Base-by-base conservation (phyloP, 1,140 invertebrate species). In the Drosophila yakuba region DNA sequence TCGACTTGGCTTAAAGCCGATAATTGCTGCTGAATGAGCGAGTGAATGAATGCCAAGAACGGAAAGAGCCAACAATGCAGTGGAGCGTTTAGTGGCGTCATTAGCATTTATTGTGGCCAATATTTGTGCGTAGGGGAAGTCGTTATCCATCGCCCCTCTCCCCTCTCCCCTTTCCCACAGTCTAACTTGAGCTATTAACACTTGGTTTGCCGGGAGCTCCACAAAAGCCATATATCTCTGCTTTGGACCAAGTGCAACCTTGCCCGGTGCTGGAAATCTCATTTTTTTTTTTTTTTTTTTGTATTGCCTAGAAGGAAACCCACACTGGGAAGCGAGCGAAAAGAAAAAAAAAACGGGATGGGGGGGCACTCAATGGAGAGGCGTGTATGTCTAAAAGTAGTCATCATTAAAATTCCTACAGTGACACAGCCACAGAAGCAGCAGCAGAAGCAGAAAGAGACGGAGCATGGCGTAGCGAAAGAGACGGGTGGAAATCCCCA, bases 351-450 rank as follows among this genome's bases (percentile, higher is more conserved):
- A 17, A 17, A 36, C 43, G 15, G 39, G 23, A 47, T 11, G 4
- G 58, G n/a, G n/a, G 64, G 36, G 28, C 61, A 59, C 72, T 76
- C 78, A 69, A 80, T 81, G 82, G 81, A 86, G 83, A 85, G 82
- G 82, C 83, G 83, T 86, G 83, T 86, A 86, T 88, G 83, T 86
- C 83, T 86, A 86, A 86, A 86, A 88, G 83, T 86, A 86, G 83
- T 86, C 83, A 86, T 86, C 83, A 86, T 86, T 86, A 86, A 86
- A 86, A 86, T 86, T 86, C 83, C 84, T 76, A 67, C 79, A 86
- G 82, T 86, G 82, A 88, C 83, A 88, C 83, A 83, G 73, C 38
- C 12, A 3, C 61, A 17, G 55, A 10, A 64, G 59, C 83, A 83
- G 73, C 36, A 3, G 38, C 61, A 17, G 55, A 6, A 64, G 59